Base-by-base conservation (phyloP, 2,797 vertebrate species). In the Artibeus lituratus region DNA sequence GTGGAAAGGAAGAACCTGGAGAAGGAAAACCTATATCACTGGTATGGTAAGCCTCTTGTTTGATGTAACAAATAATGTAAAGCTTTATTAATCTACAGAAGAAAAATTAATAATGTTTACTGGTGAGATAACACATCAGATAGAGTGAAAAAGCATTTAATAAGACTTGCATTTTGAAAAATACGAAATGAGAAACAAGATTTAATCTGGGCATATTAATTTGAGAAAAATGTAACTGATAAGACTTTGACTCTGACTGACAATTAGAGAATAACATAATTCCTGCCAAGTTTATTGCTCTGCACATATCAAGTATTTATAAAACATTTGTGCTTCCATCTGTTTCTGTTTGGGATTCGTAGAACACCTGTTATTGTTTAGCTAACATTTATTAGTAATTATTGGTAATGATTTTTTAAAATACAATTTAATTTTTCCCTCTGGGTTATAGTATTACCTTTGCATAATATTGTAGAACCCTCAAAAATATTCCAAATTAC, bases 311-410 rank as follows among this genome's bases (percentile, higher is more conserved):
- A 73, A 90, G 65, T 97, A 85, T 96, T 95, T 97, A 96, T 88
- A 92, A 77, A 97, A 96, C 95, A 96, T 94, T 95, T 88, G 90
- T 95, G 94, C 65, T 94, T 89, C 95, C 96, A 96, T 97, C 97
- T 96, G 97, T 51, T 96, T 96, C 90, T 96, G 59, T 82, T 96
- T 94, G 62, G 77, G 51, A 96, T 95, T 94, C 93, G 32, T 95
- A n/a, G 49, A 96, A 91, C 95, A 97, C 97, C 97, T 97, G 96
- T 95, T 96, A 97, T 95, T 97, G 87, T 95, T 97, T 97, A 96
- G 78, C 89, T 94, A 78, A 59, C 84, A 83, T 95, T 95, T 67
- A 77, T 94, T 94, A 97, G 94, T 97, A 97, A 97, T 97, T 96
- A 94, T 77, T 96, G 86, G 78, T 92, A 96, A 96, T 96, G 94